Base-by-base conservation (phyloP, 53 echinoderm and acorn worm genomes). In the Holothuria scabra region DNA sequence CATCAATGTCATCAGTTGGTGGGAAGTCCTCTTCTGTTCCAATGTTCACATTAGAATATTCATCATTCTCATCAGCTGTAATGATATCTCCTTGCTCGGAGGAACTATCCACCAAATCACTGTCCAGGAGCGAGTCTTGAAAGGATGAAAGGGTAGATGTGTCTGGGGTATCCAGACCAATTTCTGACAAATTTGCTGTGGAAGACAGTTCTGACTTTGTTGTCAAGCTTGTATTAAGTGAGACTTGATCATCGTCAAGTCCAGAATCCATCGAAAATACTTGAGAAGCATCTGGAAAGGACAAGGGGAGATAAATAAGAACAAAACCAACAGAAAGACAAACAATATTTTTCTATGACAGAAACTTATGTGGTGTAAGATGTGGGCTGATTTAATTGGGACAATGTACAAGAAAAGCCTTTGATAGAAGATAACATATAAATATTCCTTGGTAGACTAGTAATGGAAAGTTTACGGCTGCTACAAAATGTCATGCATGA, bases 11-110 rank as follows among this genome's bases (percentile, higher is more conserved):
- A 18, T 68, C 92, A 37, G 74, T 70, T 8, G 68, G 89, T 7
- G 75, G 31, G 14, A 85, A 62, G 58, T 97, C 94, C 0, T 92
- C 94, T 19, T 94, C 97, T 2, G 82, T 75, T 3, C 97, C 97
- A 58, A 97, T 97, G 48, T 76, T 92, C 18, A 97, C 87, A 61
- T 94, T 97, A 4, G 94, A 92, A 64, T 97, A 97, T 38, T 89
- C 93, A 16, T 82, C 91, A 56, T 78, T 67, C 29, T 76, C 86
- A 38, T 94, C 91, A 4, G 90, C 88, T n/a, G 92, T 26, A 9
- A 97, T 66, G 57, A 97, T 88, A 38, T 97, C 94, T 0, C 86
- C 66, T 14, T 88, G 89, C 46, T 92, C 83, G 24, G 79, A 37
- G 1, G 80, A 37, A 22, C 85, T 52, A 28, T 85, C 88, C 10